Conservation (phyloP, 2,797 vertebrate species). For the Myotis vivesi region DNA sequence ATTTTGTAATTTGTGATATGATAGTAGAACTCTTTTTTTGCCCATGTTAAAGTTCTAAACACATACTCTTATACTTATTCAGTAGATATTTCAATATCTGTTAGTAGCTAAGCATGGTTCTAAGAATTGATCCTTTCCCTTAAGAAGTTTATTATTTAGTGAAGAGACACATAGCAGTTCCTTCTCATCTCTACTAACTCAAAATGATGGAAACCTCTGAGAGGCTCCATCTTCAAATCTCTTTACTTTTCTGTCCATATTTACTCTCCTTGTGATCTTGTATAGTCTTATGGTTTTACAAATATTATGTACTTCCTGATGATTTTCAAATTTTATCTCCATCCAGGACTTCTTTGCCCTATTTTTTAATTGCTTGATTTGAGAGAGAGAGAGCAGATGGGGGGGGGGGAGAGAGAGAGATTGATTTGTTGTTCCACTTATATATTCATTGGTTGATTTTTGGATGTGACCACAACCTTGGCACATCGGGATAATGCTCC, state of each 20-base stretch:
- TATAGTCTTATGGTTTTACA: not conserved
- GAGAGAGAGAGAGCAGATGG: no score
- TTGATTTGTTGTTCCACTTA: no score
- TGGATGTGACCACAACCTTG: no score
- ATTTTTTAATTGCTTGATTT: no score
- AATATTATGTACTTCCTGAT: not conserved
- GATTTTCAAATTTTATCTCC: not conserved
- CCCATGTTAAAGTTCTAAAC: not conserved
- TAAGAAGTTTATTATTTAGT: conserved; percentile 2
- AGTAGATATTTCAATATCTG: not conserved
- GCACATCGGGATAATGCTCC: no score
- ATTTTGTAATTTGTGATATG: conserved; percentile 2
- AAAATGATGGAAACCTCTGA: not conserved
- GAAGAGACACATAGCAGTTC: not conserved
- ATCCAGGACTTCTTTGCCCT: not conserved
- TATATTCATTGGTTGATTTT: no score
- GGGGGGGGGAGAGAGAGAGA: no score
- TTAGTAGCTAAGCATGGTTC: not conserved
- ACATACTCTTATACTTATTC: not conserved
- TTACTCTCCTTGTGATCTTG: not conserved
- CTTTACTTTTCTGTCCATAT: not conserved
- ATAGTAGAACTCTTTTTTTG: not conserved
- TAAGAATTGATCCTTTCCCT: not conserved
- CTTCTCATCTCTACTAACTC: not conserved
- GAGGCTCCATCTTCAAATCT: conserved; percentile 1